Base-by-base conservation (phyloP, 2,113 vertebrate species). In the Rhadina sibilatrix region DNA sequence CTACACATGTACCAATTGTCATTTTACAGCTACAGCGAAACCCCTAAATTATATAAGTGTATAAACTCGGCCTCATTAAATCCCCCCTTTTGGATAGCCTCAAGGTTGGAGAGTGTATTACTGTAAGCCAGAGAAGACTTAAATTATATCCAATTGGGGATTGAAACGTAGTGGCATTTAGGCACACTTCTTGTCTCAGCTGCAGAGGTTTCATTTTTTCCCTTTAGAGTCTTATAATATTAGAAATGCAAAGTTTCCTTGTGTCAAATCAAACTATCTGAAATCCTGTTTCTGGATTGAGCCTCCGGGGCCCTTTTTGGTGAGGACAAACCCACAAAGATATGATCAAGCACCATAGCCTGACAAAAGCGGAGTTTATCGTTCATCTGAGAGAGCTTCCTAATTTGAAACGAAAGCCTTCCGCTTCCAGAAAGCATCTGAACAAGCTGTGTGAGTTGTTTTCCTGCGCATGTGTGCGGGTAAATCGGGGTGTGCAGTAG, bases 1-100 rank as follows among this genome's bases (percentile, higher is more conserved):
- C 97, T 97, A 96, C 96, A 95, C 76, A 91, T 95, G 89, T 96
- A 90, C 94, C 94, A 72, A 69, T 96, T 96, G 96, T 93, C 94
- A 52, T 81, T 86, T 91, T 89, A 92, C 91, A 93, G 94, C 93
- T 95, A 42, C 77, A 86, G 95, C 11, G 37, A 97, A 97, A 88
- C 83, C 80, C 76, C 91, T 92, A 95, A 97, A 94, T 94, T 89
- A 90, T 94, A 59, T 74, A 93, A 93, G 91, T 87, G 80, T 91
- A 88, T 96, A 93, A 96, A 96, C 87, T 93, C 74, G 21, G 75
- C 47, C 74, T 79, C 93, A 87, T 90, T 90, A 81, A 95, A 84
- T 89, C 77, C 47, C 46, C 63, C 42, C 40, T 80, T 87, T 88
- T 75, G 81, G 75, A 82, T 44, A 60, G 88, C 44, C 49, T 56